Conservation (phyloP, 2,888 invertebrate species). For the Meteorus cinctellus region DNA sequence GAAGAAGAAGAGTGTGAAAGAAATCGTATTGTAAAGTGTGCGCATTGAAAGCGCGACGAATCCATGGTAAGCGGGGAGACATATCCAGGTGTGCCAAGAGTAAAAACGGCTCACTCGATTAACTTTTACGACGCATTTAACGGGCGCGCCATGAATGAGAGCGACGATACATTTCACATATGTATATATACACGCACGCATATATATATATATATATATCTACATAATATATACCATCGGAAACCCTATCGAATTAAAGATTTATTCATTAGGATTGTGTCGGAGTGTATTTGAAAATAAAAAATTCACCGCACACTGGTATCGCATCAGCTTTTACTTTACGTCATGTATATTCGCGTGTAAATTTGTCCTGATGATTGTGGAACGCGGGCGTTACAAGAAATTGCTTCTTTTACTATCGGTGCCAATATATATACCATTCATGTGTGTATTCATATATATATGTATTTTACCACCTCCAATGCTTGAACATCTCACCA, state of each 20-base stretch:
- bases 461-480: not conserved
- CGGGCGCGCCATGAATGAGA: conserved; percentile 23
- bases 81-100: conserved; percentile 36
- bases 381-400: conserved; percentile 41
- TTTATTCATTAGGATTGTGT: conserved; percentile 30
- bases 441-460: not conserved
- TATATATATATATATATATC: not conserved
- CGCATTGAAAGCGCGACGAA: conserved; percentile 36
- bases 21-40: conserved; percentile 10
- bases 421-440: conserved; percentile 28
- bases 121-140: conserved; percentile 37
- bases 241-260: conserved; percentile 29
- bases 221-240: not conserved
- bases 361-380: conserved; percentile 36
- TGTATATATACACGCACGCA: not conserved
- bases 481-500: conserved; percentile 33
- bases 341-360: conserved; percentile 31
- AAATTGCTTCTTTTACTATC: conserved; percentile 49
- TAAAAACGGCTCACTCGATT: conserved; percentile 39
- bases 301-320: not conserved
- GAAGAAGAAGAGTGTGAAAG: conserved; percentile 15
- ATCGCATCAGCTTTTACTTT: conserved; percentile 24
- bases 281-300: not conserved
- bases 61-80: conserved; percentile 8
- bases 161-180: conserved; percentile 28